Conservation (phyloP, 2,113 vertebrate genomes). For the Eonycteris spelaea region DNA sequence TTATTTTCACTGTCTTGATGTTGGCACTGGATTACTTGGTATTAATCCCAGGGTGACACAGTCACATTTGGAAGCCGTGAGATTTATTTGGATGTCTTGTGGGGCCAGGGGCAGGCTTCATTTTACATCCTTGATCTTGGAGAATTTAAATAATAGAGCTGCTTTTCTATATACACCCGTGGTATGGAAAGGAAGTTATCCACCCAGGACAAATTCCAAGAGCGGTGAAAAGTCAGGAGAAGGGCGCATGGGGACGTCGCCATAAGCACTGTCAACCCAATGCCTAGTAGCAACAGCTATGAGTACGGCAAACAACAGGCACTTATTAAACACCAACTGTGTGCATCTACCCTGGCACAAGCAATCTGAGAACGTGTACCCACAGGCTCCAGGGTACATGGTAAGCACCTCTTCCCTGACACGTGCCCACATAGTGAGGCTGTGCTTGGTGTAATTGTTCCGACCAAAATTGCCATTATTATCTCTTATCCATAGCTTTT, state of each 20-base stretch:
- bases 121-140: constrained; percentile 67
- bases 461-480: neutral
- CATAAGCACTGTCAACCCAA: neutral
- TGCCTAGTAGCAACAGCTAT: neutral
- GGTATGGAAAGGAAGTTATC: neutral
- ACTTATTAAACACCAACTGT: neutral
- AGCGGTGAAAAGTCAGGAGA: neutral
- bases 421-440: accelerated
- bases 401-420: neutral
- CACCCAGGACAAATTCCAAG: constrained; percentile 2
- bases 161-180: constrained; percentile 9
- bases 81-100: constrained; percentile 72
- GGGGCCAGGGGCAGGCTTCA: constrained; percentile 63
- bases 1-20: constrained; percentile 74
- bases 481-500: neutral
- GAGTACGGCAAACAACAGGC: neutral
- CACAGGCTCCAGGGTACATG: accelerated
- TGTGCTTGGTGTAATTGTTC: neutral
- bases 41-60: constrained; percentile 43
- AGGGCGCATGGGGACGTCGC: neutral
- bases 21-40: constrained; percentile 56
- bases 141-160: constrained; percentile 65
- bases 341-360: neutral
- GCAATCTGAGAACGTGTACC: neutral
- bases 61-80: constrained; percentile 66